Evolutionary conservation across 2,797 vertebrate genomes (phyloP), one percentile per base, ranked within the genome.

Genomic region (Pantherophis alleghaniensis): DNA sequence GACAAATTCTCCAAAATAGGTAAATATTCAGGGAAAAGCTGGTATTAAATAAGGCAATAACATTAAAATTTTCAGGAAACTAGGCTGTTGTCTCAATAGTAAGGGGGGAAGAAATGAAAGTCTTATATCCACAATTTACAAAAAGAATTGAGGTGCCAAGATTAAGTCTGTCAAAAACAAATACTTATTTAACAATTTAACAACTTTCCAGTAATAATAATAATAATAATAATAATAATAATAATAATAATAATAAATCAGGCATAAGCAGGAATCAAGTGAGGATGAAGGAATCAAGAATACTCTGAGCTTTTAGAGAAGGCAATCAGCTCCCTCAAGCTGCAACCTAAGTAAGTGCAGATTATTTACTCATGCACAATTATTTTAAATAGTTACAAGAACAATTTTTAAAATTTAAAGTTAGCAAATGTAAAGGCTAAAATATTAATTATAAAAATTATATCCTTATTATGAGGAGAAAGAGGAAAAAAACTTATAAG

Each of bases 281-380:
- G 10, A 47, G 22, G 10, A 83, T 83, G 20, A 18, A 20, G 79
- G 18, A 92, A 14, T 28, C 16, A 66, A 37, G 28, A 88, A 66
- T 86, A 51, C 59, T 59, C 18, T 86, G 12, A 92, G 53, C 2
- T 86, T 60, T 69, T 87, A 93, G 18, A 90, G 90, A 94, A 91
- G 74, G 28, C 88, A 90, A 59, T 87, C 88, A 93, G 88, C 90
- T 89, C 92, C 90, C 92, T 51, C 92, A 91, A 93, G 90, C 92
- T 94, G 90, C 74, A 89, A 92, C 53, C 42, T 93, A n/a, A 87
- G n/a, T 55, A 69, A 94, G 32, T 89, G 87, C 87, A 93, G 79
- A 90, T 89, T 20, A 89, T 93, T 91, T 87, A 87, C 59, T 26
- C 16, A 6, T 92, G 18, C 16, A 89, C 42, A 83, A 91, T 89